phyloP scores from a whole-genome alignment of 2,113 vertebrate species.

The Cephalopterus ornatus region DNA sequence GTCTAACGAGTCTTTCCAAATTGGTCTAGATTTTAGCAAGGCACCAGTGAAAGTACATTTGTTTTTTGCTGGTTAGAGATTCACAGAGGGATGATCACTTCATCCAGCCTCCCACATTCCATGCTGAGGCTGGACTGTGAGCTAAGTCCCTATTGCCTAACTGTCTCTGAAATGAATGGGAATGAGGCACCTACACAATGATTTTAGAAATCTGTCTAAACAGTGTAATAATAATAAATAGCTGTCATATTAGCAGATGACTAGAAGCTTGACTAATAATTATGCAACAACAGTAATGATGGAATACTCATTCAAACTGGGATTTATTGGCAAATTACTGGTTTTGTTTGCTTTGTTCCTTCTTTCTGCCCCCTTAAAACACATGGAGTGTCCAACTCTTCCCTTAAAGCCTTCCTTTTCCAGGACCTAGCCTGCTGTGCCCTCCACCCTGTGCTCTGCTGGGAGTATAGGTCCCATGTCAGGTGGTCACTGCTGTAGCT shows the following conservation, averaged over 20 bases:
- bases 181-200: background rate
- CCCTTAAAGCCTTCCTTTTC: background rate
- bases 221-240: background rate
- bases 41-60: background rate
- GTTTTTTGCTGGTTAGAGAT: background rate
- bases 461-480: background rate
- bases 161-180: background rate
- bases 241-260: constrained; percentile 5
- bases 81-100: background rate
- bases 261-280: constrained; percentile 34
- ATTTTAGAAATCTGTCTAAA: constrained; percentile 16
- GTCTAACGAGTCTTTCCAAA: background rate
- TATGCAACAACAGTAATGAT: background rate
- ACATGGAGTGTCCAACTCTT: background rate
- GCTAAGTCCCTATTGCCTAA: background rate
- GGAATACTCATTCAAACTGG: background rate
- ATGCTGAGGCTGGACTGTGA: background rate
- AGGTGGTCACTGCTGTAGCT: background rate
- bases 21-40: background rate
- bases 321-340: background rate
- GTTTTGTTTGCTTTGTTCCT: background rate
- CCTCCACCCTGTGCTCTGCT: background rate
- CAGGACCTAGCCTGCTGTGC: background rate
- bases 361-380: background rate
- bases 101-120: background rate